Evolutionary conservation across 2,888 invertebrate species (phyloP), one percentile per base, ranked within the genome.

Genomic region (Drosophila diplacantha): DNA sequence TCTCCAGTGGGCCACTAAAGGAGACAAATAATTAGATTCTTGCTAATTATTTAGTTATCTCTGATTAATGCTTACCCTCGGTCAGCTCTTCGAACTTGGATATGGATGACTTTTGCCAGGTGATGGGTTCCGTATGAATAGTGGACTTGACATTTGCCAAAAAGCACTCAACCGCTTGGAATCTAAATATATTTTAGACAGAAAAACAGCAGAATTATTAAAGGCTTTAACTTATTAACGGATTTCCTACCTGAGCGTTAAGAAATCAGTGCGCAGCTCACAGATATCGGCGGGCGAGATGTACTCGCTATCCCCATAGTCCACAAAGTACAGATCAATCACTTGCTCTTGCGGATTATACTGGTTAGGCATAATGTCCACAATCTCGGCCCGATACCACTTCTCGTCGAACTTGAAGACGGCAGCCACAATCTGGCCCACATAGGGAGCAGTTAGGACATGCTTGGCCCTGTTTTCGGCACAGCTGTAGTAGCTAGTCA

Each of bases 81-180:
- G 92, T 91, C 66, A 93, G 90, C 73, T 93, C 93, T 81, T 93
- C 93, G 76, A 94, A 94, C 47, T 91, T 89, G 69, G 92, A 91
- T 24, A 91, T 90, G 0, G 93, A 92, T 50, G 91, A 90, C 32
- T 90, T 89, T 46, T 91, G 89, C 93, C 93, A 94, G 44, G 87
- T 87, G 14, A 90, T 91, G 4, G 87, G 70, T 39, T 89, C 86
- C 38, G 86, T 84, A 7, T 72, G 74, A n/a, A 85, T 79, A 0
- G 89, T 88, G 0, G 94, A 92, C 67, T 92, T 91, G 8, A 96
- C 91, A 62, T 93, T 93, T 7, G 93, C 93, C 70, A 97, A 89
- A 86, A 92, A 94, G 86, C 96, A 96, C 87, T 96, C 96, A 86
- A 97, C 93, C 0, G 97, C 96, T 91, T 97, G 93, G 71, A 89